Conservation (phyloP, 2,113 vertebrate species). For the Lonchura striata region DNA sequence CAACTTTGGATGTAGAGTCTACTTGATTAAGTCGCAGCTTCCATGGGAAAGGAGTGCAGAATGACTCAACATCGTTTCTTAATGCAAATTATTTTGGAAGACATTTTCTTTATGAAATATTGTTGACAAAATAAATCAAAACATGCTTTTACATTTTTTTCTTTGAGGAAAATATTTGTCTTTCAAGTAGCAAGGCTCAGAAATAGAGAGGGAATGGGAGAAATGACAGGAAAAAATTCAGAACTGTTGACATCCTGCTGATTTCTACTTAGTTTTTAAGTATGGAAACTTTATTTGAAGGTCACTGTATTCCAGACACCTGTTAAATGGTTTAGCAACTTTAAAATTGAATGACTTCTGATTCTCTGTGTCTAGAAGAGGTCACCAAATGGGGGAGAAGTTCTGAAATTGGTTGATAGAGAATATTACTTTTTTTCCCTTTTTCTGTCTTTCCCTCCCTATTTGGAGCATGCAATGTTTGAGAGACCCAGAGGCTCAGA, state of each 20-base stretch:
- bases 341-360: background rate
- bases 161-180: background rate
- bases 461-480: background rate
- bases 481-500: background rate
- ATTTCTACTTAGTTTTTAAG: background rate
- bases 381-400: background rate
- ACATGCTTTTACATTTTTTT: background rate
- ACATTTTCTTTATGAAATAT: background rate
- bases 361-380: background rate
- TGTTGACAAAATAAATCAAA: conserved; percentile 1
- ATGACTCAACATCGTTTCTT: background rate
- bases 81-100: background rate
- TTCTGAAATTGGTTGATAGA: background rate
- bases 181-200: background rate
- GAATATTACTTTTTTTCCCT: background rate
- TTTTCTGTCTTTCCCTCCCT: background rate
- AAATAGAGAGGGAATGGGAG: background rate
- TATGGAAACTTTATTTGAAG: background rate
- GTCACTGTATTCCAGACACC: background rate
- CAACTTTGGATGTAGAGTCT: background rate
- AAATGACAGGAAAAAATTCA: background rate
- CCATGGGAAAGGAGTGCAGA: background rate
- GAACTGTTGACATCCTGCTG: background rate
- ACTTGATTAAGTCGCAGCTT: background rate
- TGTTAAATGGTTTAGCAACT: background rate